Base-by-base conservation (phyloP, 2,888 invertebrate genomes). In the Chorisops tibialis region DNA sequence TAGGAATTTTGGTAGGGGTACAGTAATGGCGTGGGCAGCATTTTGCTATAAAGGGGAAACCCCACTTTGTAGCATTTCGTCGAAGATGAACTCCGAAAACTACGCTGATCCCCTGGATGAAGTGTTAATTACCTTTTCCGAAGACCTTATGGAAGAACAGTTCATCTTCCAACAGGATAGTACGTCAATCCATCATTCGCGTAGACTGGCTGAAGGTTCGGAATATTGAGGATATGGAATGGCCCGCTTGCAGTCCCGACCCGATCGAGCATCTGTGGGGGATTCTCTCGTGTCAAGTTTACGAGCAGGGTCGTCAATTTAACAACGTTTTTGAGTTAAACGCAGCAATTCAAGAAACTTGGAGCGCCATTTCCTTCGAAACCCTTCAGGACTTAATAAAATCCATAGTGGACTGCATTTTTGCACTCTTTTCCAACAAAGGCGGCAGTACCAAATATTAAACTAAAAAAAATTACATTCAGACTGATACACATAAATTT, bases 401-500 rank as follows among this genome's bases (percentile, higher is more conserved):
- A 11, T 3, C 41, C 41, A 41, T 41, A n/a, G 11, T 12, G 41
- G 41, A 41, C 41, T n/a, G 41, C 41, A 41, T 41, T 41, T 41
- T n/a, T 41, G 41, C 41, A 41, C 11, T 41, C 41, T 11, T 41
- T 41, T 41, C 41, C 41, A 41, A 41, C 41, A 41, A 41, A 41
- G 41, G 30, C 1, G 30, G 30, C 30, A 30, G 30, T 9, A 30
- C 30, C 30, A 30, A 30, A 9, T 30, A 30, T 2, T 30, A 30
- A 30, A 30, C 5, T 30, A 30, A 30, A 30, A 30, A 30, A 30
- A 30, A 30, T 30, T 30, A 30, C 30, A 30, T 30, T 30, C 30
- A 30, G 30, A 30, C 30, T 30, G 30, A 30, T 30, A 30, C 30
- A 30, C 30, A 30, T 30, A 30, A 30, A 30, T 30, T 30, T 30